These are phyloP conservation scores for Aplochiton taeniatus DNA, from an alignment of 2,797 vertebrate species.

Conservation along the genomic window DNA sequence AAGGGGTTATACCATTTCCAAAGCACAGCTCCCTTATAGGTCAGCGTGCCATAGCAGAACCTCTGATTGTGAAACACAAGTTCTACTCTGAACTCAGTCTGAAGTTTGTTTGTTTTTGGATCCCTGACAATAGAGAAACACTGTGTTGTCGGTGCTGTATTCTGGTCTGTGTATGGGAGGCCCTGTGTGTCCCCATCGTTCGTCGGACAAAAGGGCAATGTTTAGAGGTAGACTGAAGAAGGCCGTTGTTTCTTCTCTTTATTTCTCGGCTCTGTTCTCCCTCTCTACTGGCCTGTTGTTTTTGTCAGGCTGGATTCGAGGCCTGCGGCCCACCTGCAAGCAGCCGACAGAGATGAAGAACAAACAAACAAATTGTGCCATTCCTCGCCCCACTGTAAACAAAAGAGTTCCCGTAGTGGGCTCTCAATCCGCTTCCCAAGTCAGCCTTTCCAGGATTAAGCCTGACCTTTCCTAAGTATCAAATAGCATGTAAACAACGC, in stretches of 20 bases:
- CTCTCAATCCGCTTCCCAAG: background rate
- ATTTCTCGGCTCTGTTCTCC: background rate
- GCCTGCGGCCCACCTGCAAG: conserved; percentile 44
- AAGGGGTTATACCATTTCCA: conserved; percentile 41
- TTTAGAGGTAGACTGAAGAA: too few species aligned
- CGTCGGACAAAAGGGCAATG: too few species aligned
- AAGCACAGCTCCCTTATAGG: conserved; percentile 45
- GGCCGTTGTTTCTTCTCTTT: background rate
- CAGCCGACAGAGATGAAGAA: background rate
- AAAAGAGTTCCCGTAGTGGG: background rate
- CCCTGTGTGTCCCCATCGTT: too few species aligned
- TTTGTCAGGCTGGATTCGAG: conserved; percentile 58
- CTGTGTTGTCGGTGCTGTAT: too few species aligned
- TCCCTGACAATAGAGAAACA: too few species aligned
- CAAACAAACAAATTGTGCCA: conserved; percentile 7
- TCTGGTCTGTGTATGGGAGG: too few species aligned
- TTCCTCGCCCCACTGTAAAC: conserved; percentile 8
- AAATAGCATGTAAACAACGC: conserved; percentile 16
- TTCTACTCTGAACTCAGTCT: too few species aligned
- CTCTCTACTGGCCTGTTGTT: conserved; percentile 44
- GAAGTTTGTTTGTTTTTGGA: too few species aligned
- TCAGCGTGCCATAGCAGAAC: conserved; percentile 2
- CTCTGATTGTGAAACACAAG: conserved; percentile 21
- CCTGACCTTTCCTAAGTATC: conserved; percentile 7
- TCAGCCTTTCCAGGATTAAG: conserved; percentile 1